These are phyloP conservation scores for Cetonia aurata DNA, from an alignment of 2,888 invertebrate species.

Conservation along the genomic window DNA sequence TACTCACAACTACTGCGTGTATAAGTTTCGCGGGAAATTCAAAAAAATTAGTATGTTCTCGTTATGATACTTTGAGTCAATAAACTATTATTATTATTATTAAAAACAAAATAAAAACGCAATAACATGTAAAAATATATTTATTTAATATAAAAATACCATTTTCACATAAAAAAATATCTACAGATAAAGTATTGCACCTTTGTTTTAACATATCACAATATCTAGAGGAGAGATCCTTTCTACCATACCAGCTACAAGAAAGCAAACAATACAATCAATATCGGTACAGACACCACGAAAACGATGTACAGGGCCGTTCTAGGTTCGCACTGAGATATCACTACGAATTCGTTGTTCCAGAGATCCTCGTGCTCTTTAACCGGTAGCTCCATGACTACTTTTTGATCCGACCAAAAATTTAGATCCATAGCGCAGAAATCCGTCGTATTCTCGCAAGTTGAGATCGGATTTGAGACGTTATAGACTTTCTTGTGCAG, in stretches of 20 bases:
- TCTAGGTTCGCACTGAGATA: constrained; percentile 81
- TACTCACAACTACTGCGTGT: no score
- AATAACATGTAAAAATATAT: no score
- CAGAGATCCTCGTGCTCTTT: constrained; percentile 75
- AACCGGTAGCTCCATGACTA: constrained; percentile 78
- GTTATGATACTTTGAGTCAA: no score
- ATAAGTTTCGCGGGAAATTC: no score
- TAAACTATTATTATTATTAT: no score
- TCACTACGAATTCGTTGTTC: constrained; percentile 81
- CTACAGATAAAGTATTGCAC: background rate
- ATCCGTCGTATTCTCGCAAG: constrained; percentile 74
- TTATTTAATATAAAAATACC: no score
- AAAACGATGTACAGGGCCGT: constrained; percentile 78
- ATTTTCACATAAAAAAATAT: background rate
- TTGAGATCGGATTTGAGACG: constrained; percentile 72
- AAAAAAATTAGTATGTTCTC: no score
- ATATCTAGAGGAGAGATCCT: background rate
- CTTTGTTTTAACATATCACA: background rate
- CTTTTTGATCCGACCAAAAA: constrained; percentile 78
- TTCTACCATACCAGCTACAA: constrained; percentile 65
- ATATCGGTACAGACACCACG: constrained; percentile 77
- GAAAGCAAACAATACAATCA: constrained; percentile 80
- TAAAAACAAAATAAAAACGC: no score
- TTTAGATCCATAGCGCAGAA: constrained; percentile 75
- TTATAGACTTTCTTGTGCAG: constrained; percentile 80